Percentiles rank a stretch among this genome's conserved stretches.
These are phyloP conservation scores for Drosophila atroscutellata DNA, from an alignment of 2,888 invertebrate species.

Conservation along the genomic window DNA sequence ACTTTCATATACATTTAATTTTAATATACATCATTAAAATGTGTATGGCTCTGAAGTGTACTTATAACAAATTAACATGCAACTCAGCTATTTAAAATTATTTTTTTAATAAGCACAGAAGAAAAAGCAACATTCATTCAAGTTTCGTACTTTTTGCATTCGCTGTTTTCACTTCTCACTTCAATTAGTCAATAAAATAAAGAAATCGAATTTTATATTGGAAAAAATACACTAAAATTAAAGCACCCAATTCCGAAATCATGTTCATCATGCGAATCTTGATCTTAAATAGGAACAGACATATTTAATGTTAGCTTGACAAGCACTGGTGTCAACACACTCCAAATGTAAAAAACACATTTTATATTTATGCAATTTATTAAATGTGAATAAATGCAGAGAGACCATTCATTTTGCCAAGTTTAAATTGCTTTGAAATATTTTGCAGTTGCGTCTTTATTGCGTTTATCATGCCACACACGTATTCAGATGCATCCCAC, in stretches of 20 bases:
- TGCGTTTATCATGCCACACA: conserved; percentile 18
- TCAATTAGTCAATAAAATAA: background rate
- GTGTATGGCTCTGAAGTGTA: background rate
- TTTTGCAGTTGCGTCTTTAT: background rate
- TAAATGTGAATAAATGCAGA: background rate
- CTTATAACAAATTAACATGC: conserved; percentile 61
- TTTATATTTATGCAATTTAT: background rate
- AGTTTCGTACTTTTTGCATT: conserved; percentile 1
- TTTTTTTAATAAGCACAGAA: conserved; percentile 50
- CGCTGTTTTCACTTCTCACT: conserved; percentile 19
- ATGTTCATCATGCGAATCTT: background rate
- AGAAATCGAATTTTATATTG: background rate
- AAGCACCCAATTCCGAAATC: background rate
- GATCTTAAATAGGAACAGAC: background rate
- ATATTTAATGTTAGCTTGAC: background rate
- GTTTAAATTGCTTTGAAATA: conserved; percentile 1
- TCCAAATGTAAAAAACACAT: background rate
- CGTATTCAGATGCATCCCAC: conserved; percentile 28
- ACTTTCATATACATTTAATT: background rate
- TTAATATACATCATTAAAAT: background rate
- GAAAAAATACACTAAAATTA: background rate
- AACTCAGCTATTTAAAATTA: conserved; percentile 59
- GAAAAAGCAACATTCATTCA: conserved; percentile 33
- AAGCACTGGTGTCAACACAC: background rate
- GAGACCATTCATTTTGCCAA: background rate